A percentile compares a stretch with the other conserved stretches of the same genome.
Conservation (phyloP, 2,113 vertebrate genomes). For the Nesoenas mayeri region DNA sequence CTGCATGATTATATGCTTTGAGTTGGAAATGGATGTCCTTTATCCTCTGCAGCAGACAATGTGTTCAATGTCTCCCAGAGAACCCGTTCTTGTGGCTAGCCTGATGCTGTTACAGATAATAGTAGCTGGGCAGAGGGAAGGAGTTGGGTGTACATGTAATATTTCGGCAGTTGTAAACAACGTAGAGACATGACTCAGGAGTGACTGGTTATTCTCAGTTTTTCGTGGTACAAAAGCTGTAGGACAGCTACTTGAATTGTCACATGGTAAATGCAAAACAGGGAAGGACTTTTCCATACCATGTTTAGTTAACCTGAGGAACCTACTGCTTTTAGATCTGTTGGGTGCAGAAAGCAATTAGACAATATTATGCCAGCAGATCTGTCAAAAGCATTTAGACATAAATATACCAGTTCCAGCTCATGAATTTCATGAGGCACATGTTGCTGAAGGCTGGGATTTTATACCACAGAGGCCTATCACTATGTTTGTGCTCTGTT, state of each 20-base stretch:
- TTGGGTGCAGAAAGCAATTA: background rate
- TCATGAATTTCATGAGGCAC: background rate
- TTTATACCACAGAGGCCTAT: background rate
- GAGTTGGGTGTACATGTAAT: background rate
- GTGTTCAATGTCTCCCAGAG: background rate
- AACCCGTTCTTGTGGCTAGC: background rate
- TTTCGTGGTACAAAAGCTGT: background rate
- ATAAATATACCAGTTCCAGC: background rate
- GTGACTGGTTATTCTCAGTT: background rate
- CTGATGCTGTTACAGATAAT: background rate
- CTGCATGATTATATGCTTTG: background rate
- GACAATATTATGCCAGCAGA: background rate
- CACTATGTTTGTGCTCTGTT: background rate
- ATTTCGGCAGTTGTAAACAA: background rate
- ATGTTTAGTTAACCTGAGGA: background rate
- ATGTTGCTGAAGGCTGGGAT: background rate
- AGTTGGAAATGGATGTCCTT: background rate
- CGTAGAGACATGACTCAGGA: background rate
- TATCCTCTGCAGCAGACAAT: background rate
- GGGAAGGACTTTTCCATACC: background rate
- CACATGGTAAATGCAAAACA: background rate
- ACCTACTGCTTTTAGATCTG: background rate
- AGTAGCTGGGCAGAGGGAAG: background rate
- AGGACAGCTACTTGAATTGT: background rate
- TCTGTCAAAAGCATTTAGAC: background rate